Conservation (phyloP, 2,113 vertebrate genomes). For the Gobius niger region DNA sequence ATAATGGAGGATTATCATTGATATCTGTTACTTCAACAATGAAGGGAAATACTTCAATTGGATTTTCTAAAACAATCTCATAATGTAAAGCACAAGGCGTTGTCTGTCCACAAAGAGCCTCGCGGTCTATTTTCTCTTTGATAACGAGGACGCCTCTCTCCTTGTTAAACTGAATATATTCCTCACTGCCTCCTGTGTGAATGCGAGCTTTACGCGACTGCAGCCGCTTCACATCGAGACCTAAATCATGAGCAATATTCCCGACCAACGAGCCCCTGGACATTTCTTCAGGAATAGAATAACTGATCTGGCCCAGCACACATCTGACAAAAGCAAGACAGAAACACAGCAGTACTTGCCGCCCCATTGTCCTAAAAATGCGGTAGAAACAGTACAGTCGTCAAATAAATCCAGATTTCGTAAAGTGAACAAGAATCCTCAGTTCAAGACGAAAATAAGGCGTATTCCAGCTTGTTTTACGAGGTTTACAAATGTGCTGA, state of each 20-base stretch:
- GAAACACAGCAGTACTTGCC: too few relatives aligned
- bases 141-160: constrained; percentile 40
- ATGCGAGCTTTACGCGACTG: constrained; percentile 65
- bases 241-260: constrained; percentile 71
- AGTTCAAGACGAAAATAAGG: too few relatives aligned
- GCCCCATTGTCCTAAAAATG: too few relatives aligned
- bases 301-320: too few relatives aligned
- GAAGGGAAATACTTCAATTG: constrained; percentile 61
- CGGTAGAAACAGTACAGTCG: too few relatives aligned
- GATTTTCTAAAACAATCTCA: constrained; percentile 68
- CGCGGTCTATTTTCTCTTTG: too few relatives aligned
- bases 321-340: too few relatives aligned
- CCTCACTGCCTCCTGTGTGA: constrained; percentile 64
- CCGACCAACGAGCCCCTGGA: constrained; percentile 51
- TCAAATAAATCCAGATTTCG: too few relatives aligned
- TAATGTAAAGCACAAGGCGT: constrained; percentile 67
- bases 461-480: too few relatives aligned
- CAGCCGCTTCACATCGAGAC: constrained; percentile 64
- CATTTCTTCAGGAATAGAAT: constrained; percentile 48
- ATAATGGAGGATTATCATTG: constrained; percentile 65
- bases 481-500: too few relatives aligned
- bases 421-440: too few relatives aligned
- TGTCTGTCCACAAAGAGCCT: constrained; percentile 2
- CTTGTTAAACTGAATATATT: constrained; percentile 59
- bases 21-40: constrained; percentile 67